Evolutionary conservation across 2,113 vertebrate species (phyloP), one percentile per base, ranked within the genome.

Genomic region (Garra rufa): DNA sequence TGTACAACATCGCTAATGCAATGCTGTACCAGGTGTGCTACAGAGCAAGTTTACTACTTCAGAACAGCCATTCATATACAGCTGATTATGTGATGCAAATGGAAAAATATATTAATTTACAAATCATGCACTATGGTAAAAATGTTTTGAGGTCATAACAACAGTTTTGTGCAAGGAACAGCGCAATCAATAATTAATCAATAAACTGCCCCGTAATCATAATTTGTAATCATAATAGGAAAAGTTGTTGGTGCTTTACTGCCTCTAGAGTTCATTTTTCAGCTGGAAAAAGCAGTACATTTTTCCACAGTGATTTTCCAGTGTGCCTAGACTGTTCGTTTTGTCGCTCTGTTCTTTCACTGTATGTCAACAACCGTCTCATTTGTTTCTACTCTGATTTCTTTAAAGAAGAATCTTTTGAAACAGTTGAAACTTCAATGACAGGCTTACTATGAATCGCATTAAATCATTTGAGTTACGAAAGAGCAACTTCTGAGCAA

Each of bases 391-490:
- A 52, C 7, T 9, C 4, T 3, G 69, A 24, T 41, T n/a, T 77
- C 3, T n/a, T 17, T 11, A 1, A 76, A 38, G 28, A 19, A 57
- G 26, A 55, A 76, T 3, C 9, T 3, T 34, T 28, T 34, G 19
- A n/a, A n/a, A n/a, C n/a, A n/a, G n/a, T n/a, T n/a, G n/a, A 44
- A 73, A 44, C 21, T 24, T 43, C 69, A 71, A 44, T 73, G 69
- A 44, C 69, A 73, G 21, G 11, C 38, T 43, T 24, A 43, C 38
- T n/a, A 43, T 38, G 69, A 71, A 24, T 19, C 34, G 14, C 38
- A 43, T n/a, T 44, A 24, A 11, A 71, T 71, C 21, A 7, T 43
- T 43, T 43, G 21, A 71, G 38, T 10, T 71, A 14, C 0, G 15
- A 52, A 26, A 76, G 9, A 57, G 30, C 10, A 41, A 57, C 19